A percentile compares a stretch with the other conserved stretches of the same genome.
These are phyloP conservation scores for Octonoba sinensis DNA, from an alignment of 2,888 invertebrate species.

Conservation along the genomic window DNA sequence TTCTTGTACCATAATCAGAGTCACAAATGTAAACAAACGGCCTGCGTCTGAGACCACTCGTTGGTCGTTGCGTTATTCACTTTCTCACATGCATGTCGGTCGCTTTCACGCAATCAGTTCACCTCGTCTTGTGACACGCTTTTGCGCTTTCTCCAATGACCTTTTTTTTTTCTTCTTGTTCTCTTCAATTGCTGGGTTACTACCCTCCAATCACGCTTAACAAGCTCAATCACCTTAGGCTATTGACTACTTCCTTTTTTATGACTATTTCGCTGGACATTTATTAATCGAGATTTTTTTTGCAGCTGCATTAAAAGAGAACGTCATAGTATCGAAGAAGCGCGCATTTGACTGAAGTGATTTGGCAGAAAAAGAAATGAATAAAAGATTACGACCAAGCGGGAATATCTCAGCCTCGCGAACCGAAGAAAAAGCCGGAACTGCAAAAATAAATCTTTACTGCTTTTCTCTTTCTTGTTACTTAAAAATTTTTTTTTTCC, in stretches of 20 bases:
- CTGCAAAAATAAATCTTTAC: too few species aligned
- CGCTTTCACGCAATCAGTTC: constrained; percentile 29
- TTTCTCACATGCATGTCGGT: constrained; percentile 32
- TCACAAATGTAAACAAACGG: constrained; percentile 38
- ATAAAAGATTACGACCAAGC: too few species aligned
- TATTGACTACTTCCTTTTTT: constrained; percentile 7
- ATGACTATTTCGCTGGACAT: neutral
- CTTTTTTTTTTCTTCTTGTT: neutral
- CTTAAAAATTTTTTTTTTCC: too few species aligned
- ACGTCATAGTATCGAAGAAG: too few species aligned
- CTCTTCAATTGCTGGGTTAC: constrained; percentile 14
- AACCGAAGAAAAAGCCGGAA: too few species aligned
- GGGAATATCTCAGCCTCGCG: too few species aligned
- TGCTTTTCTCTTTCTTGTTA: too few species aligned
- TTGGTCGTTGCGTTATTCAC: constrained; percentile 9
- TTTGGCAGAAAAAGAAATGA: too few species aligned
- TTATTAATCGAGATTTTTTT: too few species aligned
- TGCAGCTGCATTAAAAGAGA: too few species aligned
- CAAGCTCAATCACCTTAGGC: constrained; percentile 5
- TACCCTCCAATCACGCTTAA: constrained; percentile 13
- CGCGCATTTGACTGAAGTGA: too few species aligned
- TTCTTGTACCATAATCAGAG: constrained; percentile 14
- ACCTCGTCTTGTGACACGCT: constrained; percentile 28
- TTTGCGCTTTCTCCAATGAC: neutral
- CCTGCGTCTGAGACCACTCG: constrained; percentile 26